Evolutionary conservation across 2,888 invertebrate genomes (phyloP), one percentile per base, ranked within the genome.

Genomic region (Brenthis hecate): DNA sequence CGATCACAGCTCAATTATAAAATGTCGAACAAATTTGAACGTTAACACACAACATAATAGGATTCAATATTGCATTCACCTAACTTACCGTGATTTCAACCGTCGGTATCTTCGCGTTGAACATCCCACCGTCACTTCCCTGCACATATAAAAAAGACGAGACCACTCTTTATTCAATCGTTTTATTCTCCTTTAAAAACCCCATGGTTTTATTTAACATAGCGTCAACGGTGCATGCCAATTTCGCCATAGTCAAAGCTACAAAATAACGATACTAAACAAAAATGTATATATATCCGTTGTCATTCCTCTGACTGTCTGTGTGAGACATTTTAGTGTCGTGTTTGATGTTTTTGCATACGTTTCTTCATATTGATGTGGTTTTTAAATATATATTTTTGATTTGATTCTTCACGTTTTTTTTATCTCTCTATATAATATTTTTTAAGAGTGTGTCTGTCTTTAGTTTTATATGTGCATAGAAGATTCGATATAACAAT

Each of bases 391-490:
- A 73, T 76, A 76, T 77, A 71, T 76, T 76, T 79, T 56, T 36
- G 19, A 66, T 60, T 28, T 43, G 36, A 66, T 75, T 77, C 74
- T 76, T 76, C 76, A 72, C 76, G 48, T 57, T 72, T 69, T 68
- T 68, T 69, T 76, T 75, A 76, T 75, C 75, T 81, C 76, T 70
- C 76, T 72, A 61, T 74, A 11, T 11, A 75, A 79, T 82, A 79
- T 78, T 76, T 54, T 62, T 82, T 81, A 76, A 86, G 92, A 93
- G 93, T 93, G 93, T 93, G 92, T 91, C 91, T 91, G 92, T 91
- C 91, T 87, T 89, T 87, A 82, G 86, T 87, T 85, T 89, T 89
- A 91, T 90, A 92, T 93, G 93, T 93, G 93, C 93, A 92, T 93
- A 92, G 89, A 91, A 87, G 87, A 86, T 77, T 84, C 54, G 19